Conservation (phyloP, 2,113 vertebrate species). For the Alaudala cheleensis region DNA sequence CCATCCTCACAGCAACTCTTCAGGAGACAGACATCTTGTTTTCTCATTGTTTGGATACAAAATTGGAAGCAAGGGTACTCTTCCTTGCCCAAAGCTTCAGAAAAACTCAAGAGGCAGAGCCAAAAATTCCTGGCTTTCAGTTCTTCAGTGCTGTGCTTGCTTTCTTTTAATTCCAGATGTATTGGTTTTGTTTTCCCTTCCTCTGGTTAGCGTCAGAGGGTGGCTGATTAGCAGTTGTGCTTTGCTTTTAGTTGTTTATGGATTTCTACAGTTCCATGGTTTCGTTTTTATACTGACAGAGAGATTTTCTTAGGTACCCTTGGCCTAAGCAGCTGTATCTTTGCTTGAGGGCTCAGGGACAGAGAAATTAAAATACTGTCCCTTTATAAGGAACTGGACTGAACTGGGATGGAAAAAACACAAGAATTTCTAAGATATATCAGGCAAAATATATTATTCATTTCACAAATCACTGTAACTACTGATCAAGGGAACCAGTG, state of each 20-base stretch:
- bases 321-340: background rate
- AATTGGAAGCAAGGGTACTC: background rate
- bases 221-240: background rate
- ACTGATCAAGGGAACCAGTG: background rate
- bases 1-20: background rate
- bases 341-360: background rate
- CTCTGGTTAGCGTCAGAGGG: background rate
- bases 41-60: background rate
- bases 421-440: background rate
- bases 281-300: background rate
- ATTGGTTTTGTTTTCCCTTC: background rate
- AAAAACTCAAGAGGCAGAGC: background rate
- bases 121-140: background rate
- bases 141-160: background rate
- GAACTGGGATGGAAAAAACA: background rate
- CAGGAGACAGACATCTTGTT: background rate
- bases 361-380: background rate
- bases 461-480: background rate
- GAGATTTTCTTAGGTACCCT: background rate
- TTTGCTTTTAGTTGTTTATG: background rate
- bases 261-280: background rate
- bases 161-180: background rate
- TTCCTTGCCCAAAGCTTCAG: background rate
- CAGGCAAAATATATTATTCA: background rate
- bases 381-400: background rate